These are phyloP conservation scores for Bos javanicus DNA, from an alignment of 2,113 vertebrate species.

Conservation along the genomic window DNA sequence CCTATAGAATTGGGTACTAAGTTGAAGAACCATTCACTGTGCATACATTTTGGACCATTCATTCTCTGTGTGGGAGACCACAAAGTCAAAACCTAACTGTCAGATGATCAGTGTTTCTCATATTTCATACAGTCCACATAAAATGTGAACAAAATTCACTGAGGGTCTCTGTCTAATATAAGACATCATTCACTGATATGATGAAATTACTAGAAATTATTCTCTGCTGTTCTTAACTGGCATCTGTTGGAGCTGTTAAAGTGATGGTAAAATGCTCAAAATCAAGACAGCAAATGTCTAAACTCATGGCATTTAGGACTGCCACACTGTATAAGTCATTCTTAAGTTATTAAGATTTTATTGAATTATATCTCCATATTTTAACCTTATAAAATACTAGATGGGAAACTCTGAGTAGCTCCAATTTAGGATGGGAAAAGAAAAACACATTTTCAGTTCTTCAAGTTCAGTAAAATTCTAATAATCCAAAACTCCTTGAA, in stretches of 20 bases:
- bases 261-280: constrained; percentile 24
- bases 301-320: neutral
- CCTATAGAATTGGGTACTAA: neutral
- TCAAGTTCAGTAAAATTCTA: constrained; percentile 38
- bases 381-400: constrained; percentile 33
- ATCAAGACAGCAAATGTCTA: neutral
- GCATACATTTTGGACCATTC: neutral
- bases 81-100: neutral
- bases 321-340: neutral
- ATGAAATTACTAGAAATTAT: neutral
- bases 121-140: neutral
- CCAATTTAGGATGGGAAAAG: neutral
- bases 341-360: constrained; percentile 29
- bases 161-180: neutral
- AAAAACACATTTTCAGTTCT: constrained; percentile 44
- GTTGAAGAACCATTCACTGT: neutral
- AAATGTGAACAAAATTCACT: constrained; percentile 1
- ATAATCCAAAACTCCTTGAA: constrained; percentile 56
- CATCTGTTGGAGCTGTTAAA: neutral
- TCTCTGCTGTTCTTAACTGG: neutral
- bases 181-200: neutral
- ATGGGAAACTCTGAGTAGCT: neutral
- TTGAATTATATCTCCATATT: neutral
- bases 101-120: neutral
- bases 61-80: neutral